Base-by-base conservation (phyloP, 2,888 invertebrate genomes). In the Drosophila birchii region DNA sequence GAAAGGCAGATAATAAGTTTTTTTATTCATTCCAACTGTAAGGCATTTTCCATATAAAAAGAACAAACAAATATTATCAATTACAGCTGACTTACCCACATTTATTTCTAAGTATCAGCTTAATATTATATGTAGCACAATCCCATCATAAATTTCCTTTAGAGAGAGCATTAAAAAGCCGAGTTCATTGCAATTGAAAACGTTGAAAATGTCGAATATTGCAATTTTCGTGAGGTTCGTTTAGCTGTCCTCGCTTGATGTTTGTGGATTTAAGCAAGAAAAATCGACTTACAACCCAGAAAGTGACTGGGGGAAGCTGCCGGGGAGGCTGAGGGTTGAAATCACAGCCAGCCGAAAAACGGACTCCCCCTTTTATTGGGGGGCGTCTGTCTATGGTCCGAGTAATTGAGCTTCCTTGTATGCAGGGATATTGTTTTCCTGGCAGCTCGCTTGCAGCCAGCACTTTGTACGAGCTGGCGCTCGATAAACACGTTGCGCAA, bases 401-500 rank as follows among this genome's bases (percentile, higher is more conserved):
- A n/a, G 45, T 47, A 62, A 59, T 59, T 59, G 62, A 45, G 56
- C 43, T 54, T 26, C 43, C 43, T 23, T 55, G 54, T 34, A 34
- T 34, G 41, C 12, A 32, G 16, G 59, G 38, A 51, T 36, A 60
- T 60, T 60, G 59, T 23, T 20, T 34, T 18, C 38, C n/a, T n/a
- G 36, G 16, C 47, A 47, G 45, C 29, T 9, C 8, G 26, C 45
- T 16, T 14, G 45, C 47, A n/a, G 29, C 36, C 47, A n/a, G 29
- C 36, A 20, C 41, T 55, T 51, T 43, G 60, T 12, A 12, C 6
- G 9, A 14, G 23, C 32, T 18, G 54, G 12, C 18, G 41, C 20
- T 62, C 69, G 81, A 81, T 81, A 85, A 85, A 85, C 81, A 81
- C 83, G 86, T 80, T 80, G 76, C 62, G 68, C 54, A 79, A 78